Evolutionary conservation across 2,888 invertebrate genomes (phyloP), one percentile per base, ranked within the genome.

Genomic region (Troilus luridus): DNA sequence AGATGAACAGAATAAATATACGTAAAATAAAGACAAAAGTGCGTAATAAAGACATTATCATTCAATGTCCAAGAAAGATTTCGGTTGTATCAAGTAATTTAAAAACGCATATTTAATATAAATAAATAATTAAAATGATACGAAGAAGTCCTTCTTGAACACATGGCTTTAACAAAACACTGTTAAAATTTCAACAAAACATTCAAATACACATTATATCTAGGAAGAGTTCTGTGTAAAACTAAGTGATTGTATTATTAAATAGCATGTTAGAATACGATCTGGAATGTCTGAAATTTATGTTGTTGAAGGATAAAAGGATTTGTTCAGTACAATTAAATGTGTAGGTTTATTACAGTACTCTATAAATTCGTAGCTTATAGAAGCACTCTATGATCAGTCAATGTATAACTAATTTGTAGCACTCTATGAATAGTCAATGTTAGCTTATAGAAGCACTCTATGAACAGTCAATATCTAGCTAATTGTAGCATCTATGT

Each of bases 11-110:
- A 56, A 41, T 3, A 41, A 10, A 11, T 56, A n/a, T 9, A 85
- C 7, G 60, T 62, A 14, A 62, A 62, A 62, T 12, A 62, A 88
- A 88, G 21, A 62, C 60, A 88, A 58, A 88, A 58, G 56, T 85
- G 85, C 85, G n/a, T 85, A 11, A 85, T n/a, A 85, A 7, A n/a
- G n/a, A 56, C 85, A 85, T n/a, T 11, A 81, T 21, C 54, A 19
- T 21, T 56, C 5, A 12, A 85, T 85, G 56, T n/a, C 12, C 56
- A 56, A 85, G 56, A 85, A 21, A n/a, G 85, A 85, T 77, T 8
- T 19, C 8, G 6, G 17, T 17, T 1, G 41, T 41, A 27, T 14
- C n/a, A n/a, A n/a, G 21, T n/a, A 8, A 64, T 21, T 64, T 9
- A n/a, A 64, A 64, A 9, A n/a, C 9, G 5, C 5, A 60, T 14